These are phyloP conservation scores for Tetramorium simillimum DNA, from an alignment of 1,140 invertebrate species.

Conservation along the genomic window DNA sequence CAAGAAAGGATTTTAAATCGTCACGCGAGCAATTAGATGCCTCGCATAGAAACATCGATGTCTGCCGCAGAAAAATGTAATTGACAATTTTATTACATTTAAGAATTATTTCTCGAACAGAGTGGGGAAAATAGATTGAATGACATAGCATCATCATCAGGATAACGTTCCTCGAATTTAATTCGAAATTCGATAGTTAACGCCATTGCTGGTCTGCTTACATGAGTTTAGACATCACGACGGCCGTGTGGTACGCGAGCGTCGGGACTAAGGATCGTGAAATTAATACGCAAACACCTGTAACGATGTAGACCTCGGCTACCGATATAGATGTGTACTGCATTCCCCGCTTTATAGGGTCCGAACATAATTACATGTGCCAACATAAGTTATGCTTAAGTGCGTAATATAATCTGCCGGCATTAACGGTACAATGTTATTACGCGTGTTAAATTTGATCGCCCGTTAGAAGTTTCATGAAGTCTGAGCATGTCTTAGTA, in stretches of 20 bases:
- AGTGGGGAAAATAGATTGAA: not conserved
- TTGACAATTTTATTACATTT: not conserved
- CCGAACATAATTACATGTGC: slow-evolving; percentile 68
- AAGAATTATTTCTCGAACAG: not conserved
- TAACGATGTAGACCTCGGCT: slow-evolving; percentile 48
- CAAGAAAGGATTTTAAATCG: not conserved
- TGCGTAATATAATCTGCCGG: slow-evolving; percentile 69
- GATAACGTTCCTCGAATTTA: slow-evolving; percentile 12
- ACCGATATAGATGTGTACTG: slow-evolving; percentile 34
- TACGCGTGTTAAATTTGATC: slow-evolving; percentile 75
- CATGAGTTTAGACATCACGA: slow-evolving; percentile 28
- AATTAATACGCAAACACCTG: slow-evolving; percentile 62
- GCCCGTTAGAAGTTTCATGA: slow-evolving; percentile 68
- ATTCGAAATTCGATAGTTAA: slow-evolving; percentile 51
- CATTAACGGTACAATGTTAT: slow-evolving; percentile 73
- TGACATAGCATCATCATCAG: not conserved
- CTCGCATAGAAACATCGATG: not conserved
- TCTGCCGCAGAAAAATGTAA: not conserved
- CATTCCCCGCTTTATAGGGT: slow-evolving; percentile 30
- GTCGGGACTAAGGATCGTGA: slow-evolving; percentile 37
- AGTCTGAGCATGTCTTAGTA: slow-evolving; percentile 55
- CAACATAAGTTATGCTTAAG: slow-evolving; percentile 72
- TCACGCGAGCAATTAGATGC: too few species aligned
- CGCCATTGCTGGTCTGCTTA: not conserved
- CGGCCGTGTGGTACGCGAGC: not conserved